Conservation (phyloP, 2,113 vertebrate species). For the Lipophrys pholis region DNA sequence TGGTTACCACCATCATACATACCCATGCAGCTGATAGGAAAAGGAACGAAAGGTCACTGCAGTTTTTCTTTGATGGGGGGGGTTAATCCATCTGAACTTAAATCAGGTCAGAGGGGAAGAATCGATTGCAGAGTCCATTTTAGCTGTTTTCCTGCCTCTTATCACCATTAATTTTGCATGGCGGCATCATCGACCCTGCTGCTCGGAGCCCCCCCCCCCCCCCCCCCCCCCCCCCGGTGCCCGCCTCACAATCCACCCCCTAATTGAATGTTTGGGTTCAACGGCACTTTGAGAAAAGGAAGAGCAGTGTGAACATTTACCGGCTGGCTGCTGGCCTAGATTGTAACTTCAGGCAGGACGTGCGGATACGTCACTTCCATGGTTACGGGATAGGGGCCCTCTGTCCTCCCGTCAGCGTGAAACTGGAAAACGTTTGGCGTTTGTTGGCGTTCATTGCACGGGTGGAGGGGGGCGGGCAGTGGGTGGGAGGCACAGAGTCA, state of each 20-base stretch:
- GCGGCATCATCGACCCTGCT: conserved; percentile 60
- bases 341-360: conserved; percentile 85
- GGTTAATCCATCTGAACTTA: conserved; percentile 48
- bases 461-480: conserved; percentile 45
- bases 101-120: conserved; percentile 61
- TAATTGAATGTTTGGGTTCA: conserved; percentile 60
- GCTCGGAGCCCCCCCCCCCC: conserved; percentile 17
- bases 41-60: not conserved
- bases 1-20: conserved; percentile 74
- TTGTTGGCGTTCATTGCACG: conserved; percentile 70
- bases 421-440: conserved; percentile 82
- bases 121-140: conserved; percentile 62
- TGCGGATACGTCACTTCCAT: conserved; percentile 84
- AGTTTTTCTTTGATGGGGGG: no score
- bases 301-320: conserved; percentile 79
- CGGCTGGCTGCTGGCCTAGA: conserved; percentile 78
- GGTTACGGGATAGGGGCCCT: conserved; percentile 80
- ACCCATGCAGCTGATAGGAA: conserved; percentile 51
- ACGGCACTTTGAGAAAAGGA: conserved; percentile 59
- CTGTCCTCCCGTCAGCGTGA: conserved; percentile 83
- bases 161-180: conserved; percentile 69
- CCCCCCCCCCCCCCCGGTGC: conserved; percentile 33
- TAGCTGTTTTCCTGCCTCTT: conserved; percentile 63
- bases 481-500: conserved; percentile 64
- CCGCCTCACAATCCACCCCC: conserved; percentile 53